Percentiles rank a stretch among this genome's conserved stretches.
Conservation (phyloP, 2,113 vertebrate species). For the Pungitius pungitius region DNA sequence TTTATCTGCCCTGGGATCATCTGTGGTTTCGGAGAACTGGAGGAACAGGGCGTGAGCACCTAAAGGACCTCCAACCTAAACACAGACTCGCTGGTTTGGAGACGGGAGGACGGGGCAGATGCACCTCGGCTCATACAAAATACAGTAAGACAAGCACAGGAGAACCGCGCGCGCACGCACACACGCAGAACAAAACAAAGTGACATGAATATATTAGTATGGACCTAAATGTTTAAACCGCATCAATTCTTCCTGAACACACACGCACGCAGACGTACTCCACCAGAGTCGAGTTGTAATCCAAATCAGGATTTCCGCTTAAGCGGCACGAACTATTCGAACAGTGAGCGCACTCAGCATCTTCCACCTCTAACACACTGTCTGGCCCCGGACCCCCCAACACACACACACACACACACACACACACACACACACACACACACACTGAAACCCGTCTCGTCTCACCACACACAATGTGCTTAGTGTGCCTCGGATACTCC, state of each 20-base stretch:
- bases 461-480: slow-evolving; percentile 46
- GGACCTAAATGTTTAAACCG: slow-evolving; percentile 54
- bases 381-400: slow-evolving; percentile 7
- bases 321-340: slow-evolving; percentile 61
- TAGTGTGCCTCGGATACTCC: slow-evolving; percentile 26
- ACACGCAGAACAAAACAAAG: slow-evolving; percentile 21
- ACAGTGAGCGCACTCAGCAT: slow-evolving; percentile 69
- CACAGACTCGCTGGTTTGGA: slow-evolving; percentile 67
- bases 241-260: slow-evolving; percentile 42
- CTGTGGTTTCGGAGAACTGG: slow-evolving; percentile 54
- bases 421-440: slow-evolving; percentile 13
- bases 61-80: slow-evolving; percentile 70
- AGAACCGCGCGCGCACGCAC: slow-evolving; percentile 1
- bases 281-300: slow-evolving; percentile 62
- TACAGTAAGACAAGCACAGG: slow-evolving; percentile 31
- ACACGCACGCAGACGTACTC: slow-evolving; percentile 22
- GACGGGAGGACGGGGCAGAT: slow-evolving; percentile 33
- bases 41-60: slow-evolving; percentile 63
- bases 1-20: slow-evolving; percentile 64
- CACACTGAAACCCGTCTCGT: slow-evolving; percentile 4
- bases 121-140: slow-evolving; percentile 49
- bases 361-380: slow-evolving; percentile 49
- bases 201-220: slow-evolving; percentile 55
- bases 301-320: slow-evolving; percentile 68
- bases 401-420: slow-evolving; percentile 4